Base-by-base conservation (phyloP, 2,113 vertebrate genomes). In the Apistogramma diplotaenia region DNA sequence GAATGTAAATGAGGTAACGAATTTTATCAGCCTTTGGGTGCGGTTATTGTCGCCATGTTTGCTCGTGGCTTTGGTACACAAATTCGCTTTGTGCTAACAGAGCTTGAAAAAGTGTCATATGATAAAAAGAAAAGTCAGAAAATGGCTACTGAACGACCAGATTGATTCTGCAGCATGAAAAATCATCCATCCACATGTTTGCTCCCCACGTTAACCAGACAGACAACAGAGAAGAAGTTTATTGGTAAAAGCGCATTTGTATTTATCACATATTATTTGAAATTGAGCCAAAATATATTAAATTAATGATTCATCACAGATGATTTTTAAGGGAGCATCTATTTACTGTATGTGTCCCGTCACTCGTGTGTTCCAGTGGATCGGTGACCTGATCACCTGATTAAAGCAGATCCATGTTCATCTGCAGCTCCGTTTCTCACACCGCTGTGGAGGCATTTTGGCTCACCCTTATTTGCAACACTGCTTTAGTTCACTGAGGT, bases 1-100 rank as follows among this genome's bases (percentile, higher is more conserved):
- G 76, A 82, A 77, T 55, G 67, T 46, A 83, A 61, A 83, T 81
- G 76, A 82, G 55, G 72, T 25, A 18, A 58, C 23, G 1, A 46
- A 18, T 65, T 77, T 55, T 21, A 55, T 74, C 67, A 56, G 51
- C 13, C 56, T 4, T 53, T 57, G 67, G 72, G 37, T 78, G 37
- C 70, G 19, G 5, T 59, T 13, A 19, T n/a, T 77, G 3, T 4
- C 12, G 40, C 43, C 43, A 16, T 13, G 23, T 29, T 49, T 6
- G 29, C 18, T 0, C 10, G 6, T n/a, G 58, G 29, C 58, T 35
- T 60, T 51, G 10, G 16, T 49, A 29, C 62, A n/a, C 29, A 19
- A 43, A 65, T 43, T 19, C 18, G 8, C 29, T 51, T 51, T 51
- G 49, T 51, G 49, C 49, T 51, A 7, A 51, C 6, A 8, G 49